These are phyloP conservation scores for Eleginops maclovinus DNA, from an alignment of 2,113 vertebrate species.

Conservation along the genomic window DNA sequence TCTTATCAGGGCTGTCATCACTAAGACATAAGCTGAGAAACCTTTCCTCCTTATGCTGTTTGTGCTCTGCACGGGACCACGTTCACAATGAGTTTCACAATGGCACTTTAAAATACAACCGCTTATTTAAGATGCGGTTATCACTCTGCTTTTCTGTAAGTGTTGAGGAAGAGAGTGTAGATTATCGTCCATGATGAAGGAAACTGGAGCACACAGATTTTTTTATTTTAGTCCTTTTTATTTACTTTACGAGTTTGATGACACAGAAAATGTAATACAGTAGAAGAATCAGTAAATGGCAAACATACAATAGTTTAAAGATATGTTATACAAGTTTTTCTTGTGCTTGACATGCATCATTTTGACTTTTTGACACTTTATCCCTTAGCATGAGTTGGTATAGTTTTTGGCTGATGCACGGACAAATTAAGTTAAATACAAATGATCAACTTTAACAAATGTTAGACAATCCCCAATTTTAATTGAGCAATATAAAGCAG, in stretches of 20 bases:
- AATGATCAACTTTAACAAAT: neutral
- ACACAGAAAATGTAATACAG: neutral
- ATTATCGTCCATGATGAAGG: neutral
- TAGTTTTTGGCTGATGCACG: neutral
- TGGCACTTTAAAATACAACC: neutral
- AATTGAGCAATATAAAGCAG: neutral
- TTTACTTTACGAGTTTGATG: neutral
- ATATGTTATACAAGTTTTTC: neutral
- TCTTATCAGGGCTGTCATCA: slow-evolving; percentile 33
- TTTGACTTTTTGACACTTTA: neutral
- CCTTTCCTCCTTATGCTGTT: slow-evolving; percentile 6
- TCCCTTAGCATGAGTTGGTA: neutral
- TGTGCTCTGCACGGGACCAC: neutral
- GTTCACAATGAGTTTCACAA: neutral
- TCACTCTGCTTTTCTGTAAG: neutral
- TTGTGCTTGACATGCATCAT: neutral
- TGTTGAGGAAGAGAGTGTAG: neutral
- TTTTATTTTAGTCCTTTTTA: too few relatives aligned
- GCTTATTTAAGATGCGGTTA: neutral
- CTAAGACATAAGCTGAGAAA: slow-evolving; percentile 8
- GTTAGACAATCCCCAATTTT: neutral
- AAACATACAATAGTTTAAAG: neutral
- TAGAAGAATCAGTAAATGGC: neutral
- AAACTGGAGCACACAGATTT: slow-evolving; percentile 10
- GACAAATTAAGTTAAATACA: neutral